Conservation (phyloP, 2,797 vertebrate genomes). For the Molothrus ater region DNA sequence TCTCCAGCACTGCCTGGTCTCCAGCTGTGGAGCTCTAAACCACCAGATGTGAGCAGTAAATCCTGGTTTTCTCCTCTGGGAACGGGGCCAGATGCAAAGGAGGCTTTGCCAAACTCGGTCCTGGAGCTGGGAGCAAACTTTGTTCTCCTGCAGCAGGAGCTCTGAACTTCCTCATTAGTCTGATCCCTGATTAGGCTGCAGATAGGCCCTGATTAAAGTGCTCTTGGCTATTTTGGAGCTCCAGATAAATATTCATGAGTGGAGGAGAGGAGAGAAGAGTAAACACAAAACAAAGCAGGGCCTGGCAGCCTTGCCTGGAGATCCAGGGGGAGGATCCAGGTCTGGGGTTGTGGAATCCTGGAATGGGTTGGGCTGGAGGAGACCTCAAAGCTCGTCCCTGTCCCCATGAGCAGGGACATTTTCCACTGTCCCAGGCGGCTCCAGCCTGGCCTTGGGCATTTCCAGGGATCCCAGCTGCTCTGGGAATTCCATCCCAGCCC, state of each 20-base stretch:
- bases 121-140: conserved; percentile 20
- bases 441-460: not conserved
- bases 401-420: not conserved
- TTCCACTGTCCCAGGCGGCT: rapidly evolving
- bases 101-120: not conserved
- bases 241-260: conserved; percentile 77
- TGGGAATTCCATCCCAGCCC: no score
- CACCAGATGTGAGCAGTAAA: conserved; percentile 17
- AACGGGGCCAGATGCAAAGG: not conserved
- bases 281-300: conserved; percentile 47
- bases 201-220: conserved; percentile 74
- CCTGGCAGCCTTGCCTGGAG: not conserved
- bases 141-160: conserved; percentile 36
- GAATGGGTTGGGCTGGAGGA: not conserved
- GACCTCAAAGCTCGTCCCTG: not conserved
- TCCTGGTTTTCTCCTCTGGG: not conserved
- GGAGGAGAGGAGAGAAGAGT: conserved; percentile 20
- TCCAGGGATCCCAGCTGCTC: not conserved
- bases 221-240: conserved; percentile 74
- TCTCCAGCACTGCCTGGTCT: not conserved
- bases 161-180: conserved; percentile 70
- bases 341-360: rapidly evolving
- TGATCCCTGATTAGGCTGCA: conserved; percentile 72
- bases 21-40: not conserved
- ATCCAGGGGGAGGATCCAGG: not conserved